phyloP scores from a whole-genome alignment of 1,140 invertebrate genomes.

The Leptopilina boulardi region DNA sequence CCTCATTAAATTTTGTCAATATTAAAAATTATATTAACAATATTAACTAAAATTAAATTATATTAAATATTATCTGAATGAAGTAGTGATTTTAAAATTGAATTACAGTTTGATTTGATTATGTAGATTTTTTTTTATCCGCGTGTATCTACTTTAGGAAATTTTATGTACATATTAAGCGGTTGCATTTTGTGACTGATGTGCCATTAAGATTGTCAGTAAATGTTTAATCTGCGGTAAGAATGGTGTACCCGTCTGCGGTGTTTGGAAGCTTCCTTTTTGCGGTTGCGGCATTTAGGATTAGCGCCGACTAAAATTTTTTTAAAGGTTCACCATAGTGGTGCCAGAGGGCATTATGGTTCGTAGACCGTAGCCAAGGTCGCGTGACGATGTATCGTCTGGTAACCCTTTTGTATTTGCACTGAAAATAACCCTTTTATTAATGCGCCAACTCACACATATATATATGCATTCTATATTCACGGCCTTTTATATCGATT shows the following conservation, averaged over 20 bases:
- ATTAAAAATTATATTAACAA: no score
- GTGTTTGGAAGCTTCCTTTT: background rate
- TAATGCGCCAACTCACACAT: constrained; percentile 9
- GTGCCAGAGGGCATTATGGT: constrained; percentile 10
- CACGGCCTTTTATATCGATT: constrained; percentile 10
- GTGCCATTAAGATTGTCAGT: constrained; percentile 18
- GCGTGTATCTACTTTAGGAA: background rate
- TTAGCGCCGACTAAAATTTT: background rate
- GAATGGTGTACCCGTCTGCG: background rate
- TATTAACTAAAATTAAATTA: no score
- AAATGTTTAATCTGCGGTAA: constrained; percentile 18
- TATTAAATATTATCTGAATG: no score
- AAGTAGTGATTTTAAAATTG: no score
- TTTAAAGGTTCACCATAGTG: background rate
- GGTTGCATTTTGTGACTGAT: background rate
- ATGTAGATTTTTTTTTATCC: no score
- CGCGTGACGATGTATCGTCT: constrained; percentile 11
- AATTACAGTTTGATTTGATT: no score
- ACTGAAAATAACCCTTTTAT: constrained; percentile 4
- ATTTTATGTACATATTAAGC: background rate
- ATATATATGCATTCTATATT: background rate
- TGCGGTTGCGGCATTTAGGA: constrained; percentile 14
- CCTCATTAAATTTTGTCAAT: no score
- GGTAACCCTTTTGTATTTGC: constrained; percentile 1
- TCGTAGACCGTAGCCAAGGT: constrained; percentile 10